Evolutionary conservation across 2,797 vertebrate species (phyloP).

Genomic region (Allobates femoralis): DNA sequence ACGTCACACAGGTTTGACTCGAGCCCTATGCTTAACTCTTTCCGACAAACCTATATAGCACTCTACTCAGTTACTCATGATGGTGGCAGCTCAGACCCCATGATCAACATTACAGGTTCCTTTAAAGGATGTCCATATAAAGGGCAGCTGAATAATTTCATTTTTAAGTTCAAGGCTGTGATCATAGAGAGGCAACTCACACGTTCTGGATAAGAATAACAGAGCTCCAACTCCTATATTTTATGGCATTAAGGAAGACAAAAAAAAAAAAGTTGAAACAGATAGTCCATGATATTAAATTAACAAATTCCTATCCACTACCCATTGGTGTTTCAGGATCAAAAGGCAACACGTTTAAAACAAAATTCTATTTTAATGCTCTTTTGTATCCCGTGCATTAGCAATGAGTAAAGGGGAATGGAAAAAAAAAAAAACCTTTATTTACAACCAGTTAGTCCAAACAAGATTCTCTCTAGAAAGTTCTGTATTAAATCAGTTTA

Average conservation of each 20-base stretch:
- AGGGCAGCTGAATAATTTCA: no score
- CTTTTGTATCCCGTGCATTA: not conserved
- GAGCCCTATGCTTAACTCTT: no score
- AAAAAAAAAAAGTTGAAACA: not conserved
- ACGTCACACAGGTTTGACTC: no score
- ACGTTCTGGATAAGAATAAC: not conserved
- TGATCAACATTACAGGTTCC: no score
- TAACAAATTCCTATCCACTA: not conserved
- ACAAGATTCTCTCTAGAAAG: constrained; percentile 54
- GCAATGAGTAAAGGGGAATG: constrained; percentile 27
- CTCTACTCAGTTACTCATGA: no score
- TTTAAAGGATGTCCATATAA: no score
- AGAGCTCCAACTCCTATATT: not conserved
- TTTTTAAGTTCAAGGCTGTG: not conserved
- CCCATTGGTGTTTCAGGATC: not conserved
- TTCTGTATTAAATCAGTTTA: constrained; percentile 51
- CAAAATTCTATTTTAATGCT: not conserved
- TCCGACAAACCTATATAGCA: no score
- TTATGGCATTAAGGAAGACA: not conserved
- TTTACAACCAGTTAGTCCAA: constrained; percentile 57
- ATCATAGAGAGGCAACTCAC: not conserved
- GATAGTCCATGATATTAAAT: no score
- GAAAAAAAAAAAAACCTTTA: constrained; percentile 29
- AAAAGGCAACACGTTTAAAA: not conserved
- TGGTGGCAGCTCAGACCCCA: no score